Evolutionary conservation across 2,113 vertebrate species (phyloP).

Genomic region (Sceloporus undulatus): DNA sequence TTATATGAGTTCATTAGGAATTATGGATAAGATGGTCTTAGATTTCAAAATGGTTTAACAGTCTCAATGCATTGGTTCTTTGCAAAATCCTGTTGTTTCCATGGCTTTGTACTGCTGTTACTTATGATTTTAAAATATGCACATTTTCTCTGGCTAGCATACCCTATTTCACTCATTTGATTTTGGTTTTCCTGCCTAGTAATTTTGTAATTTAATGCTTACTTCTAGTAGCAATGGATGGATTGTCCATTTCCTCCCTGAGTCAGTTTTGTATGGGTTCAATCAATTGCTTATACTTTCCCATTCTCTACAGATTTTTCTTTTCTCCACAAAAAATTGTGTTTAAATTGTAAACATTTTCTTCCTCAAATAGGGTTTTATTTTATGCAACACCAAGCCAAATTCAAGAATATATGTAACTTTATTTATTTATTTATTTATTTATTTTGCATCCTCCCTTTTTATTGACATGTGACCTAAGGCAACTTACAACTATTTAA

Average conservation of each 20-base stretch:
- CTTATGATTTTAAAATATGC: background rate
- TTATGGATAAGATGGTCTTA: background rate
- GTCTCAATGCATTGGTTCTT: background rate
- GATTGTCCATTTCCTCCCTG: background rate
- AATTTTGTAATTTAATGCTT: background rate
- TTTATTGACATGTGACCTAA: too few relatives aligned
- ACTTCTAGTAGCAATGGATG: background rate
- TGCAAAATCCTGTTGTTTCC: constrained; percentile 13
- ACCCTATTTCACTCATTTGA: background rate
- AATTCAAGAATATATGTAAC: too few relatives aligned
- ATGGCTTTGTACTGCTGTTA: background rate
- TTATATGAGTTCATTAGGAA: constrained; percentile 10
- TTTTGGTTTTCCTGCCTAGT: background rate
- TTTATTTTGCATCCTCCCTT: too few relatives aligned
- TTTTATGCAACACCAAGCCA: background rate
- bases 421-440: too few relatives aligned
- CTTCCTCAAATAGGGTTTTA: background rate
- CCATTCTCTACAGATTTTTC: background rate
- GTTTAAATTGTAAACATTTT: background rate
- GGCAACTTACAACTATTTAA: too few relatives aligned
- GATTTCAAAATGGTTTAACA: background rate
- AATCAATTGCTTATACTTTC: background rate
- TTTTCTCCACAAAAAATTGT: background rate
- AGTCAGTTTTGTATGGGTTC: background rate
- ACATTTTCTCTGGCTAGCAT: background rate